These are phyloP conservation scores for Habroteleia sp. DNA, from an alignment of 2,888 invertebrate genomes.

Conservation along the genomic window DNA sequence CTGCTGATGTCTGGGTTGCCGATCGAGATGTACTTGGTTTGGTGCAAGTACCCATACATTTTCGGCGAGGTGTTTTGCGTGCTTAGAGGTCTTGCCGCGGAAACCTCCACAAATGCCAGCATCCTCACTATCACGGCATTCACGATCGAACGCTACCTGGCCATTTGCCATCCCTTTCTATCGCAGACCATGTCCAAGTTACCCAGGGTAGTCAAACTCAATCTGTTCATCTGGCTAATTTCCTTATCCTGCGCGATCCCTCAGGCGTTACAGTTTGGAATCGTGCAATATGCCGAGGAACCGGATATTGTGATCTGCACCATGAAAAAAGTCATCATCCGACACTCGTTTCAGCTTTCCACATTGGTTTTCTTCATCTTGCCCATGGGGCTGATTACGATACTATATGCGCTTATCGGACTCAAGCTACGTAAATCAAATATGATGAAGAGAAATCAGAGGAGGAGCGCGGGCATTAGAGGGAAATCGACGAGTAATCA, in stretches of 20 bases:
- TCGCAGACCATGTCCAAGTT: slow-evolving; percentile 93
- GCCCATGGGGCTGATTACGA: slow-evolving; percentile 84
- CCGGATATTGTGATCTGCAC: slow-evolving; percentile 81
- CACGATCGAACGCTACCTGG: slow-evolving; percentile 87
- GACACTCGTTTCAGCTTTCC: slow-evolving; percentile 84
- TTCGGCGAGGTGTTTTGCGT: slow-evolving; percentile 84
- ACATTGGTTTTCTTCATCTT: slow-evolving; percentile 85
- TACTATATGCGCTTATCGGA: slow-evolving; percentile 83
- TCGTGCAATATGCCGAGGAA: slow-evolving; percentile 80
- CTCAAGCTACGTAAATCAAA: slow-evolving; percentile 82
- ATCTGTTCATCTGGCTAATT: slow-evolving; percentile 90
- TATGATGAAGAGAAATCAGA: slow-evolving; percentile 77
- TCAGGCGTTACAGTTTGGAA: slow-evolving; percentile 84
- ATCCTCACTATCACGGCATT: slow-evolving; percentile 86
- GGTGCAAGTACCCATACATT: slow-evolving; percentile 81
- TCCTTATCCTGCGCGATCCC: slow-evolving; percentile 89
- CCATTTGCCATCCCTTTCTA: slow-evolving; percentile 86
- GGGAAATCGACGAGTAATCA: slow-evolving; percentile 63
- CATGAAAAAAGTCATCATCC: slow-evolving; percentile 80
- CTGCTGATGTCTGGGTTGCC: slow-evolving; percentile 84
- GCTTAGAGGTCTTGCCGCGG: slow-evolving; percentile 82
- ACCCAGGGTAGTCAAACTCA: slow-evolving; percentile 90
- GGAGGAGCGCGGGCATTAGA: slow-evolving; percentile 14
- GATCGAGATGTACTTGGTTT: slow-evolving; percentile 82
- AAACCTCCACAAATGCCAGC: slow-evolving; percentile 83